Evolutionary conservation across 1,140 invertebrate species (phyloP), one percentile per base, ranked within the genome.

Genomic region (Meteorus sp.): DNA sequence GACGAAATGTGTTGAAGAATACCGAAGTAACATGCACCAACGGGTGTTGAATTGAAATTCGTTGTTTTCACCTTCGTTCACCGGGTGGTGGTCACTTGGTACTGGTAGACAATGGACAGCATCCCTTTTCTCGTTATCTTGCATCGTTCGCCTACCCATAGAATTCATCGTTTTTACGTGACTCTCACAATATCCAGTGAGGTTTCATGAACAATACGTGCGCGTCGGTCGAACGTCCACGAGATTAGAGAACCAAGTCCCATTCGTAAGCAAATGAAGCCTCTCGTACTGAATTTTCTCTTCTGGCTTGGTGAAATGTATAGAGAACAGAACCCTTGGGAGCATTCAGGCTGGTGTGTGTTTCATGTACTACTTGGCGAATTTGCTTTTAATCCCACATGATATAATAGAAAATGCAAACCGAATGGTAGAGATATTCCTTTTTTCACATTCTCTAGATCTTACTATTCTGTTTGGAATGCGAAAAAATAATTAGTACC

Each of bases 181-280:
- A 29, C 27, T 29, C 27, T 29, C 4, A 39, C 35, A 39, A 39
- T 39, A n/a, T 4, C 3, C 8, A 39, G 35, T 8, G 8, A 39
- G 27, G 27, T 29, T 39, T 15, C 35, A 7, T 13, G 35, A 39
- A 39, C 35, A 39, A 39, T 39, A n/a, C 35, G 35, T 39, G 15
- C 13, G 35, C 8, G 8, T 13, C 13, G 35, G 35, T 39, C 35
- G 35, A 39, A 39, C 35, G 35, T 39, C 35, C 35, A 15, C 35
- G 35, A 39, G 35, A 39, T 39, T 39, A 39, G 35, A 4, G 35
- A 11, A 39, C 8, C 35, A 13, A 39, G 35, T 39, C 15, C 35
- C 35, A 39, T 39, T 39, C 35, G 35, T 39, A 39, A 39, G 35
- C 35, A 39, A 39, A 39, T 39, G 35, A 39, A 39, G 35, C 35